Evolutionary conservation across 2,113 vertebrate species (phyloP).

Genomic region (Rhinogobius similis): DNA sequence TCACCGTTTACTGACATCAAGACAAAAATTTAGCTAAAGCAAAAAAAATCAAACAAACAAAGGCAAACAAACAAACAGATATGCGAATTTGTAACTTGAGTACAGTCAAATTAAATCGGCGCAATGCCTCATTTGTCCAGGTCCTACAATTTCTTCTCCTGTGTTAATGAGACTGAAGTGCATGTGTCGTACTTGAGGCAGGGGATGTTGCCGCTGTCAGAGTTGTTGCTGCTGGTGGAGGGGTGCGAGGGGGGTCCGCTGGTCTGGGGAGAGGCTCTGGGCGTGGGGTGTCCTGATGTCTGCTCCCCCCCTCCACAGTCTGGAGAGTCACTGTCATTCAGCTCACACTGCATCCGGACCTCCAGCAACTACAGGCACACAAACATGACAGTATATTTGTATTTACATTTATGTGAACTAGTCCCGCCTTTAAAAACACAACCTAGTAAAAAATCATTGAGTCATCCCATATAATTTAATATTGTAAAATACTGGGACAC

Average conservation of each 20-base stretch:
- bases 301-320: conserved; percentile 84
- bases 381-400: not conserved
- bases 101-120: too few species aligned
- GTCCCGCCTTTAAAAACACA: not conserved
- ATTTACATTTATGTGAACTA: too few species aligned
- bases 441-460: not conserved
- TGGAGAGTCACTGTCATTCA: conserved; percentile 91
- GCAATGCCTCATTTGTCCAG: too few species aligned
- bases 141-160: too few species aligned
- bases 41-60: too few species aligned
- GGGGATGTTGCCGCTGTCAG: conserved; percentile 93
- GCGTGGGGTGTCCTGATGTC: conserved; percentile 83
- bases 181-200: conserved; percentile 87
- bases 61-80: too few species aligned
- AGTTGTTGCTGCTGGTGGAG: conserved; percentile 95
- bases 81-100: too few species aligned
- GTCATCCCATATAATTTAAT: too few species aligned
- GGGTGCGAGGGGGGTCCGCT: conserved; percentile 88
- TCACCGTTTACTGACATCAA: not conserved
- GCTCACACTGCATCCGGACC: conserved; percentile 91
- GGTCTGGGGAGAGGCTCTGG: conserved; percentile 88
- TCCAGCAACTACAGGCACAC: conserved; percentile 84
- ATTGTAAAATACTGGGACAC: too few species aligned
- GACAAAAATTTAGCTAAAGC: too few species aligned
- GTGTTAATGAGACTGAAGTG: too few species aligned